Conservation (phyloP, 1,140 invertebrate species). For the Medauroidea extradentata region DNA sequence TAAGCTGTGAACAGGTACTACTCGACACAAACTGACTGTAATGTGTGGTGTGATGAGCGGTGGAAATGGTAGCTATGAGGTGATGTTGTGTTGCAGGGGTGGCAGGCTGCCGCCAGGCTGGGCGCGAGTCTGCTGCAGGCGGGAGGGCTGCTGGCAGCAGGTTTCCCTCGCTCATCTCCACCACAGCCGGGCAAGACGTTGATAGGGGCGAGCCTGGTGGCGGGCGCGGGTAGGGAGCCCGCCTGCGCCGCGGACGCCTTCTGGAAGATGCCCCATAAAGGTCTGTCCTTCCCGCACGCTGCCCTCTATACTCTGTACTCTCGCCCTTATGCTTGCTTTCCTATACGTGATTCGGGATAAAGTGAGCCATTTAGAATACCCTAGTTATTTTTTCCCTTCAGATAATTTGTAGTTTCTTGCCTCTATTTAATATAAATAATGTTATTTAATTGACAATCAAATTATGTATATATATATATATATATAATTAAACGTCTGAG, state of each 20-base stretch:
- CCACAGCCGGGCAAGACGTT: slow-evolving; percentile 50
- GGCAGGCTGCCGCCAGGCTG: slow-evolving; percentile 6
- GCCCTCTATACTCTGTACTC: slow-evolving; percentile 40
- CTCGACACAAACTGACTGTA: too few species aligned
- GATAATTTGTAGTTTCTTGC: too few species aligned
- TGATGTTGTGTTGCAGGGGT: background rate
- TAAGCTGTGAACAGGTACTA: too few species aligned
- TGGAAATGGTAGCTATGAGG: too few species aligned
- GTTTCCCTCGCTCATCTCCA: slow-evolving; percentile 5
- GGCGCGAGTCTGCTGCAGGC: slow-evolving; percentile 9
- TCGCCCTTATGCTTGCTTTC: slow-evolving; percentile 10
- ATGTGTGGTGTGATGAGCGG: too few species aligned
- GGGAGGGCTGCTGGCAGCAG: background rate
- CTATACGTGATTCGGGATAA: too few species aligned
- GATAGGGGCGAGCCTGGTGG: slow-evolving; percentile 49
- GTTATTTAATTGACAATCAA: too few species aligned
- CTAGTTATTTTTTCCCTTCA: too few species aligned
- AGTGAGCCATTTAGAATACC: too few species aligned
- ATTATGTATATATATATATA: too few species aligned
- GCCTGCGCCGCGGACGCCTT: slow-evolving; percentile 55
- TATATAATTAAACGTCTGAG: too few species aligned
- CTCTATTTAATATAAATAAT: too few species aligned
- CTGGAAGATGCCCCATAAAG: slow-evolving; percentile 69
- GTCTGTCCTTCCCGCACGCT: slow-evolving; percentile 38
- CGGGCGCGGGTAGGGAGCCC: slow-evolving; percentile 34